Evolutionary conservation across 1,140 invertebrate genomes (phyloP).

Genomic region (Panagrolaimus sp.): DNA sequence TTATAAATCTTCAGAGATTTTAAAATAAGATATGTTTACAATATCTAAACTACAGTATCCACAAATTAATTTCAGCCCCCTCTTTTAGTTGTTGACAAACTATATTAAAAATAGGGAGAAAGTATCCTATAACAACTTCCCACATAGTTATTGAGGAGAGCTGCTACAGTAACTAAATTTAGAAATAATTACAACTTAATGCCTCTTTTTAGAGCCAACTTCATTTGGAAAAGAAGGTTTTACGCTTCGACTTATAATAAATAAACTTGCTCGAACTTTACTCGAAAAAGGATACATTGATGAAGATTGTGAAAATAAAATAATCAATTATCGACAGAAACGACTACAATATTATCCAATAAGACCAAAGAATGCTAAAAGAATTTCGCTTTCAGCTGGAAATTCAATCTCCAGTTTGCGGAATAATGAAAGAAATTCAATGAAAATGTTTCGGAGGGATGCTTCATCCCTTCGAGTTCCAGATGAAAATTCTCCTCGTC

Average conservation of each 20-base stretch:
- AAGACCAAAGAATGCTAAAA: not conserved
- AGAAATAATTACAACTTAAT: too few relatives aligned
- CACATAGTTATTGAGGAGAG: too few relatives aligned
- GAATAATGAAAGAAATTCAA: not conserved
- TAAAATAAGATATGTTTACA: too few relatives aligned
- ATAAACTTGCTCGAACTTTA: not conserved
- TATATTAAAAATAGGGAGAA: too few relatives aligned
- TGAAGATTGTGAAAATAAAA: not conserved
- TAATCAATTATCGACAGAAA: not conserved
- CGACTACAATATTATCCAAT: not conserved
- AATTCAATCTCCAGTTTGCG: not conserved
- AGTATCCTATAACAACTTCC: too few relatives aligned
- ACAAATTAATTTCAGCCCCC: too few relatives aligned
- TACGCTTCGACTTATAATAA: not conserved
- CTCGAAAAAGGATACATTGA: not conserved
- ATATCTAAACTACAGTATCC: too few relatives aligned
- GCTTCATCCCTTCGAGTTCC: conserved; percentile 4
- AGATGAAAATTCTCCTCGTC: not conserved
- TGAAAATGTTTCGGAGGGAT: not conserved
- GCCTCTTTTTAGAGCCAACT: too few relatives aligned
- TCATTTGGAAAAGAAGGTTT: too few relatives aligned
- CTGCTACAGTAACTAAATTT: too few relatives aligned
- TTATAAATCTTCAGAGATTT: too few relatives aligned
- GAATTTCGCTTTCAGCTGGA: not conserved
- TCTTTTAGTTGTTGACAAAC: too few relatives aligned